phyloP scores from a whole-genome alignment of 2,888 invertebrate genomes.

The Polydrusus tereticollis region DNA sequence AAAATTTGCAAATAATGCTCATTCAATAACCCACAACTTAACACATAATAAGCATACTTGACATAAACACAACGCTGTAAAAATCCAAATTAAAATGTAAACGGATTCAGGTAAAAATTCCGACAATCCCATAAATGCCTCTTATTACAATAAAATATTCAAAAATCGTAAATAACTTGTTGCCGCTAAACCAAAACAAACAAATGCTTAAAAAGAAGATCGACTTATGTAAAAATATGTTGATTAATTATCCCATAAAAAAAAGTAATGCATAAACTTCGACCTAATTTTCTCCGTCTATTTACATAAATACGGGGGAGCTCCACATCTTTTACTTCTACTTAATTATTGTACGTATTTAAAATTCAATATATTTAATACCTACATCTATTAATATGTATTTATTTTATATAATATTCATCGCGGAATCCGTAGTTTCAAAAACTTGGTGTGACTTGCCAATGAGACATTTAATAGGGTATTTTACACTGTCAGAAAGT shows the following conservation, averaged over 20 bases:
- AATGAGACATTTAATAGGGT: no score
- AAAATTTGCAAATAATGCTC: conserved; percentile 35
- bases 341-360: no score
- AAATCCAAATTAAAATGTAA: conserved; percentile 29
- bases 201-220: conserved; percentile 23
- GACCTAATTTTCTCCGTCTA: conserved; percentile 46
- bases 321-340: no score
- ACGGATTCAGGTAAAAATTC: conserved; percentile 28
- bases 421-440: no score
- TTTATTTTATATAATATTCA: no score
- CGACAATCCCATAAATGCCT: conserved; percentile 26
- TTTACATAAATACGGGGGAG: conserved; percentile 50
- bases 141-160: conserved; percentile 31
- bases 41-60: conserved; percentile 25
- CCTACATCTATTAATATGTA: no score
- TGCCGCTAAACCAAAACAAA: conserved; percentile 27
- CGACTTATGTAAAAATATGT: conserved; percentile 42
- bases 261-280: conserved; percentile 46
- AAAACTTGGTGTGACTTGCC: no score
- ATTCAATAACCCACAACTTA: conserved; percentile 24
- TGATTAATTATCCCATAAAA: conserved; percentile 31
- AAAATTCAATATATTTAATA: no score
- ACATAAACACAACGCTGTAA: conserved; percentile 6
- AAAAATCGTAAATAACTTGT: conserved; percentile 26
- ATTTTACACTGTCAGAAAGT: no score